phyloP scores from a whole-genome alignment of 2,113 vertebrate genomes.

The Elanoides forficatus region DNA sequence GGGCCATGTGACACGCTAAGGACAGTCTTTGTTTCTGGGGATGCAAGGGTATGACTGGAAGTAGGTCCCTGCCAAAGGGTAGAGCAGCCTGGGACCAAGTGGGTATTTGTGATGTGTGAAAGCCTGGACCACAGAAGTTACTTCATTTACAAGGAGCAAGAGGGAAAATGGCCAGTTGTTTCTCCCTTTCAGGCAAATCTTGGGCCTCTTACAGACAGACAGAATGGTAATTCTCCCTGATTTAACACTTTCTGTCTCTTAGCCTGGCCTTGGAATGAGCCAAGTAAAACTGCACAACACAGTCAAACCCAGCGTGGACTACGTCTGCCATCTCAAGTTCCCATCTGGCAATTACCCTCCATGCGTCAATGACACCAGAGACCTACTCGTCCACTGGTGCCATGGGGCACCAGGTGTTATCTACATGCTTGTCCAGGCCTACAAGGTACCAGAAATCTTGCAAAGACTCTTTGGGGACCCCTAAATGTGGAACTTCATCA shows the following conservation, averaged over 20 bases:
- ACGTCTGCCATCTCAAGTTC: slow-evolving; percentile 86
- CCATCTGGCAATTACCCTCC: slow-evolving; percentile 92
- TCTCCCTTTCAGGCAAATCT: background rate
- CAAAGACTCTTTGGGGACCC: background rate
- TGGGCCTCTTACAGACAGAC: background rate
- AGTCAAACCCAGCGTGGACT: slow-evolving; percentile 91
- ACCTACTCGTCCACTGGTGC: slow-evolving; percentile 95
- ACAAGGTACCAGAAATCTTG: slow-evolving; percentile 77
- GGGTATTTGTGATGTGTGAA: background rate
- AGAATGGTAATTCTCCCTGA: background rate
- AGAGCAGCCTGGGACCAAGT: background rate
- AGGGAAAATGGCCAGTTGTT: background rate
- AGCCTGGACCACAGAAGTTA: background rate
- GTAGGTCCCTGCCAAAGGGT: background rate
- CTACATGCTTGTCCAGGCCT: slow-evolving; percentile 94
- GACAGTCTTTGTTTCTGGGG: background rate
- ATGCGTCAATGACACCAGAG: slow-evolving; percentile 84
- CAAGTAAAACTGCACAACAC: slow-evolving; percentile 75
- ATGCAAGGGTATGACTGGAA: background rate
- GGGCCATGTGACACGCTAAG: accelerated
- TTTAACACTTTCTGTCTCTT: background rate
- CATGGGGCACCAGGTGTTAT: slow-evolving; percentile 91
- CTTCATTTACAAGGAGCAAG: background rate
- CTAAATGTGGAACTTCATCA: background rate
- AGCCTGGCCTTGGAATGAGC: slow-evolving; percentile 73